A percentile compares a stretch with the other conserved stretches of the same genome.
Conservation (phyloP, 2,888 invertebrate genomes). For the Imbricaverruca yamaguchii region DNA sequence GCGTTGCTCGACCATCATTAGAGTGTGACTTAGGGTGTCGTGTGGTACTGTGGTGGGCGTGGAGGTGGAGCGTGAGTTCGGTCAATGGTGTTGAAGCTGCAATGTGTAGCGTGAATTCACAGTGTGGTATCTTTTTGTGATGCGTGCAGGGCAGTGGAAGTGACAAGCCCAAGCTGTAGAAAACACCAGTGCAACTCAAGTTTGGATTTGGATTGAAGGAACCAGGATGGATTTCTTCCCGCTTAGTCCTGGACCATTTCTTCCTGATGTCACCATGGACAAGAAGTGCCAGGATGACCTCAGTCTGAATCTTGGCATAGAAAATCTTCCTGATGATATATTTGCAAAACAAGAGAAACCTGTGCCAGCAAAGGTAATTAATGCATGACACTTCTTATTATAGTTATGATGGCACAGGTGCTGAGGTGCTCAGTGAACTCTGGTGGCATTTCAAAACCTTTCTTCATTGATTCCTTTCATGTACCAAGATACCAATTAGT, state of each 20-base stretch:
- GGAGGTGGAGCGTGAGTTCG: background rate
- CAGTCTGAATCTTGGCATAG: background rate
- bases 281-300: background rate
- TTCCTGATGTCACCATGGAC: background rate
- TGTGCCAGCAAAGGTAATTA: background rate
- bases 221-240: constrained; percentile 7
- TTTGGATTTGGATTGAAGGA: background rate
- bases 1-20: too few relatives aligned
- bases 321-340: background rate
- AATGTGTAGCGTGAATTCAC: too few relatives aligned
- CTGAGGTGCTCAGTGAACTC: too few relatives aligned
- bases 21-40: too few relatives aligned
- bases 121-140: too few relatives aligned
- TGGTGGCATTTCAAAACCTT: too few relatives aligned
- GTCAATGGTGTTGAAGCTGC: too few relatives aligned
- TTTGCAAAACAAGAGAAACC: background rate
- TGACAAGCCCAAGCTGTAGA: background rate
- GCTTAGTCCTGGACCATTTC: background rate
- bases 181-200: background rate
- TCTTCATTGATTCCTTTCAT: too few relatives aligned
- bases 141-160: background rate
- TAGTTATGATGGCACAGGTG: too few relatives aligned
- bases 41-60: background rate
- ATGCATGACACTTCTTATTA: too few relatives aligned
- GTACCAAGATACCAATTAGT: too few relatives aligned